Evolutionary conservation across 2,113 vertebrate species (phyloP).

Genomic region (Atlantisia rogersi): DNA sequence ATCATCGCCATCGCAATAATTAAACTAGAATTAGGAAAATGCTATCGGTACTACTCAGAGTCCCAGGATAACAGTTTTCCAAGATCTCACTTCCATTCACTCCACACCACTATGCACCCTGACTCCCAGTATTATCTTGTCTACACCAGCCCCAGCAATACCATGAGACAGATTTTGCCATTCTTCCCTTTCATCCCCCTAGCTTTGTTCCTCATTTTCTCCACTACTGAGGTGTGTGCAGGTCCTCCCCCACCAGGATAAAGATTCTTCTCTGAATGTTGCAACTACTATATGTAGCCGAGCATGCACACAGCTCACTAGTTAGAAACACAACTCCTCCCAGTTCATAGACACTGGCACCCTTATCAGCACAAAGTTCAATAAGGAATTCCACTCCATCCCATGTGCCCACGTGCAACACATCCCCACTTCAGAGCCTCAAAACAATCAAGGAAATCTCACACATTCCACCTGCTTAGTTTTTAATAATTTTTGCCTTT

Average conservation of each 20-base stretch:
- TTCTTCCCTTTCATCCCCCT: not conserved
- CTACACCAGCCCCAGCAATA: not conserved
- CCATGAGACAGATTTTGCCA: not conserved
- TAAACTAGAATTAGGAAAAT: not conserved
- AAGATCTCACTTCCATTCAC: not conserved
- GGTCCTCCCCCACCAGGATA: not conserved
- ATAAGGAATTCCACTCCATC: not conserved
- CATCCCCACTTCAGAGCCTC: not conserved
- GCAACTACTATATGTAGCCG: fast-evolving
- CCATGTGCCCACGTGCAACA: fast-evolving
- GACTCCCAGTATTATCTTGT: not conserved
- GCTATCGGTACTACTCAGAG: not conserved
- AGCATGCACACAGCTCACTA: not conserved
- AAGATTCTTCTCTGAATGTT: not conserved
- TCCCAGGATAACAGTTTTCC: not conserved
- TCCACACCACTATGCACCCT: fast-evolving
- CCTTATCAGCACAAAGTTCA: not conserved
- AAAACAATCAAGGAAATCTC: not conserved
- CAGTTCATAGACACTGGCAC: not conserved
- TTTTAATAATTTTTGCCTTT: not conserved
- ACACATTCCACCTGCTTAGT: not conserved
- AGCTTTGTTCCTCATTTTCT: not conserved
- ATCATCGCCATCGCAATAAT: not conserved
- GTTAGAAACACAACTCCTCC: fast-evolving
- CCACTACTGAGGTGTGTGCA: not conserved